Evolutionary conservation across 1,140 invertebrate species (phyloP).

Genomic region (Rhopalosiphum padi): DNA sequence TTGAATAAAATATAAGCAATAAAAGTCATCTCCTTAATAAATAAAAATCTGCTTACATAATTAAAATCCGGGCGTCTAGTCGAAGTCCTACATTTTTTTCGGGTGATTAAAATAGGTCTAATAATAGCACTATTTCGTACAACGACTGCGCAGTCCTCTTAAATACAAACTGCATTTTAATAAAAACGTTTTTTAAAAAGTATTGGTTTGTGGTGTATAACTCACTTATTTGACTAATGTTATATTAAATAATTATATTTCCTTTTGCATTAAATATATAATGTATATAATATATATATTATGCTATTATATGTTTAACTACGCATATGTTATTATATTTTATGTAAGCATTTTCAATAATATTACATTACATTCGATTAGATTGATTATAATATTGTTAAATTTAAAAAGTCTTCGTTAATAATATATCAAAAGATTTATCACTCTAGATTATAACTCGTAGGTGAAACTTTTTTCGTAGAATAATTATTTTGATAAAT

Average conservation of each 20-base stretch:
- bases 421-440: no score
- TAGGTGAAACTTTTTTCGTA: no score
- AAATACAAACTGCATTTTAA: not conserved
- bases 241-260: not conserved
- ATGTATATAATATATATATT: no score
- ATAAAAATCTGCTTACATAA: not conserved
- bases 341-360: not conserved
- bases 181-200: not conserved
- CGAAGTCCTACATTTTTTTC: not conserved
- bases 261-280: not conserved
- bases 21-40: not conserved
- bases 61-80: not conserved
- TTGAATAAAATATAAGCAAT: not conserved
- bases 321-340: not conserved
- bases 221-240: not conserved
- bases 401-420: no score
- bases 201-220: not conserved
- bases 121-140: not conserved
- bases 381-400: not conserved
- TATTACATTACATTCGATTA: not conserved
- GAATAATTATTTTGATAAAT: no score
- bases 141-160: not conserved
- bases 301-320: no score
- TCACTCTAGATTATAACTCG: no score
- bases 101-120: not conserved